These are phyloP conservation scores for Poecilus cupreus DNA, from an alignment of 2,888 invertebrate genomes.

Conservation along the genomic window DNA sequence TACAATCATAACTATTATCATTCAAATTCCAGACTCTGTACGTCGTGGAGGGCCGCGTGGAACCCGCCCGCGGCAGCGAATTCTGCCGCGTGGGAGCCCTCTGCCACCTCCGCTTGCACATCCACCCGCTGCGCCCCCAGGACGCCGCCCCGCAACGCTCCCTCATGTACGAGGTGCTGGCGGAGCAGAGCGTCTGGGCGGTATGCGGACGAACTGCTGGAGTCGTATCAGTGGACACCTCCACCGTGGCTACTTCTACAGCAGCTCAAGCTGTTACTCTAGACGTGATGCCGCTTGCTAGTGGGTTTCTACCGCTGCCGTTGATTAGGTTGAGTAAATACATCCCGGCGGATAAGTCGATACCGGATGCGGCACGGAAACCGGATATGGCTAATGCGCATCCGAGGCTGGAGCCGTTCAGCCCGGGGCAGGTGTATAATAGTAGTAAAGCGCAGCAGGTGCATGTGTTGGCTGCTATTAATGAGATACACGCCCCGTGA, in stretches of 20 bases:
- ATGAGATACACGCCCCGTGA: conserved; percentile 61
- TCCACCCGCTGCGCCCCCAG: conserved; percentile 72
- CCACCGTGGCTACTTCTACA: conserved; percentile 58
- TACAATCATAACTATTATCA: conserved; percentile 61
- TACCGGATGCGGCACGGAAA: conserved; percentile 62
- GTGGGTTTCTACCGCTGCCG: conserved; percentile 92
- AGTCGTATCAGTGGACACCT: conserved; percentile 72
- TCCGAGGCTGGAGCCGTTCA: conserved; percentile 90
- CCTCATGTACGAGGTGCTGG: conserved; percentile 95
- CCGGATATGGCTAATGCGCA: conserved; percentile 76
- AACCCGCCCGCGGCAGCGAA: conserved; percentile 86
- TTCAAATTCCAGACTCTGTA: conserved; percentile 80
- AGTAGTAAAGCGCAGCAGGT: conserved; percentile 93
- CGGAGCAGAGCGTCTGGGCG: conserved; percentile 95
- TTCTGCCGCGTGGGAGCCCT: conserved; percentile 92
- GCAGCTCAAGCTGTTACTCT: conserved; percentile 84
- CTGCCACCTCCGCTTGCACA: conserved; percentile 86
- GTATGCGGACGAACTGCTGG: conserved; percentile 93
- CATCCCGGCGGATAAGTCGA: conserved; percentile 81
- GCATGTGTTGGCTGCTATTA: conserved; percentile 82
- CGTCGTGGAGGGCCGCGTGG: conserved; percentile 84
- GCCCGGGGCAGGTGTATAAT: conserved; percentile 94
- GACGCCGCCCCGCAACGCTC: conserved; percentile 71
- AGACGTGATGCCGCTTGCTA: conserved; percentile 94
- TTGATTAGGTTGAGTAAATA: conserved; percentile 92